phyloP scores from a whole-genome alignment of 1,140 invertebrate species.

The Drosophila ogumai region DNA sequence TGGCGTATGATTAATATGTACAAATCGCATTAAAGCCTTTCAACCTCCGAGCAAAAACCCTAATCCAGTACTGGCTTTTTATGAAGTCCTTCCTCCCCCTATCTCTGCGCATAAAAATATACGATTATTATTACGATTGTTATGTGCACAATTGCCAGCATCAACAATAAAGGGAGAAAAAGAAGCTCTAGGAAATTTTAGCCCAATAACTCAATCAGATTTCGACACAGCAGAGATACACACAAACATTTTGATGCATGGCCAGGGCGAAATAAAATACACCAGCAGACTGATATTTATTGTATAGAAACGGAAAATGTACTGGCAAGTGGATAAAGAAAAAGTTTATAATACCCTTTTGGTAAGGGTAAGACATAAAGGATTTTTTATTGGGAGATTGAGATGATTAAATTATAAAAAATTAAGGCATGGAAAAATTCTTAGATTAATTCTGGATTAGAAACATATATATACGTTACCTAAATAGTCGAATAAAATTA shows the following conservation, averaged over 20 bases:
- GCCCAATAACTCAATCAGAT: slow-evolving; percentile 82
- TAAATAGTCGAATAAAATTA: too few species aligned
- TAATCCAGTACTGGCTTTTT: slow-evolving; percentile 42
- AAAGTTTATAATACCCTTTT: slow-evolving; percentile 10
- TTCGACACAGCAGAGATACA: slow-evolving; percentile 42
- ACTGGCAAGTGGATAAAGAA: neutral
- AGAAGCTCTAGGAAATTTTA: slow-evolving; percentile 48
- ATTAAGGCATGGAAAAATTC: too few species aligned
- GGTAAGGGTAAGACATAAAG: neutral
- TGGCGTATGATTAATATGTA: slow-evolving; percentile 77
- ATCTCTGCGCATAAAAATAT: slow-evolving; percentile 61
- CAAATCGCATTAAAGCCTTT: slow-evolving; percentile 75
- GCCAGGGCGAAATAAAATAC: slow-evolving; percentile 45
- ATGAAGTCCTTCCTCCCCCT: slow-evolving; percentile 40
- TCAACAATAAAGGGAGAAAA: slow-evolving; percentile 23
- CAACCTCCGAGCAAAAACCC: slow-evolving; percentile 8
- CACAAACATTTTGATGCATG: slow-evolving; percentile 56
- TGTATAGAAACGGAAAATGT: neutral
- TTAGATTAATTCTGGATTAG: too few species aligned
- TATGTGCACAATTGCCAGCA: slow-evolving; percentile 49
- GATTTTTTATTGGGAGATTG: neutral
- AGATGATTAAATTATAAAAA: too few species aligned
- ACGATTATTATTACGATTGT: slow-evolving; percentile 73
- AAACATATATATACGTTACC: too few species aligned
- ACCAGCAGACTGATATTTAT: slow-evolving; percentile 26